These are phyloP conservation scores for Melanotaenia maccullochi DNA, from an alignment of 2,797 vertebrate species.

Conservation along the genomic window DNA sequence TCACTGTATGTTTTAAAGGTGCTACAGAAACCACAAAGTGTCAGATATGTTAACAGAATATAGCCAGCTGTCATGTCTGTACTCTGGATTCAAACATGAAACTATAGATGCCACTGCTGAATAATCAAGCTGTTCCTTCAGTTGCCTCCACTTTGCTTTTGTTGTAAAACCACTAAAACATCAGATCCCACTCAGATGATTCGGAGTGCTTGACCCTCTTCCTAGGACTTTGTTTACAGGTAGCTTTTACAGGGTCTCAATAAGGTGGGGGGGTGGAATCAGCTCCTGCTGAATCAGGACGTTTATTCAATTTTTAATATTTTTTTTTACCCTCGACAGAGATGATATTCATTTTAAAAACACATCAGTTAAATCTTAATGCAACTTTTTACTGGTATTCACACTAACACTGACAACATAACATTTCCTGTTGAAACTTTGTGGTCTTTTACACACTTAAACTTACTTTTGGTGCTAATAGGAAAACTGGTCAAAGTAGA, in stretches of 20 bases:
- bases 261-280: conserved; percentile 48
- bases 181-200: conserved; percentile 50
- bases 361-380: conserved; percentile 37
- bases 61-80: conserved; percentile 43
- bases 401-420: conserved; percentile 61
- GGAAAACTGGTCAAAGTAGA: conserved; percentile 58
- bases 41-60: conserved; percentile 47
- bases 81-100: conserved; percentile 46
- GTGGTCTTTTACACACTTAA: conserved; percentile 41
- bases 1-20: conserved; percentile 79
- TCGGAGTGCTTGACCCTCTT: conserved; percentile 58
- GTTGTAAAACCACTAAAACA: conserved; percentile 64
- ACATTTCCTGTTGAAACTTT: conserved; percentile 43
- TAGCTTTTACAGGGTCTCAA: conserved; percentile 64
- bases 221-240: conserved; percentile 72
- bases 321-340: conserved; percentile 46
- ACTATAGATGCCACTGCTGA: conserved; percentile 35
- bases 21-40: conserved; percentile 72
- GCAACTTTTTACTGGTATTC: conserved; percentile 49
- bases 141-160: conserved; percentile 42
- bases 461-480: conserved; percentile 74
- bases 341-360: conserved; percentile 47
- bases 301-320: neutral
- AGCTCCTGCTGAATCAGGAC: conserved; percentile 54
- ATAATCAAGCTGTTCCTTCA: conserved; percentile 35